phyloP scores from a whole-genome alignment of 2,888 invertebrate species.

The Drosophila imparisetae region DNA sequence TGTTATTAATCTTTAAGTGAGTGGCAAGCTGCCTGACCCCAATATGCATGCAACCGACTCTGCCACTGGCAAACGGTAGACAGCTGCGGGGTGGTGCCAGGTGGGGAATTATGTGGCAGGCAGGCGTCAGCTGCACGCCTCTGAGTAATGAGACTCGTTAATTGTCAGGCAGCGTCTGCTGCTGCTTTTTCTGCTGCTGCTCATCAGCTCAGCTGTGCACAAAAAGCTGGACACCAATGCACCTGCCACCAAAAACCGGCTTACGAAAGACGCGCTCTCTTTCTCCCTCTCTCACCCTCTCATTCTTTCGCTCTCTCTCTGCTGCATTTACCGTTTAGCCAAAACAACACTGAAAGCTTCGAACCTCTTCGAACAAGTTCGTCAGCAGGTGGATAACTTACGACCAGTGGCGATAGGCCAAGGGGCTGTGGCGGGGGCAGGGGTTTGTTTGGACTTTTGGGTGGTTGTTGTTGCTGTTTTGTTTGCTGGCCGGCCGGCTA shows the following conservation, averaged over 20 bases:
- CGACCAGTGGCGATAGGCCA: background rate
- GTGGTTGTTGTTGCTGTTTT: slow-evolving; percentile 54
- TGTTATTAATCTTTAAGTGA: slow-evolving; percentile 60
- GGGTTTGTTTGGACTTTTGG: slow-evolving; percentile 17
- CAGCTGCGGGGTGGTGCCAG: background rate
- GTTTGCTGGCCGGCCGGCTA: slow-evolving; percentile 68
- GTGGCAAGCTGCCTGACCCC: slow-evolving; percentile 55
- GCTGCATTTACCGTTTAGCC: slow-evolving; percentile 52
- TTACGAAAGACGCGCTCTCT: slow-evolving; percentile 20
- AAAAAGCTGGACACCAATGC: slow-evolving; percentile 44
- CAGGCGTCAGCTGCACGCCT: slow-evolving; percentile 56
- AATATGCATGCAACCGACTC: slow-evolving; percentile 33
- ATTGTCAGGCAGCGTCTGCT: slow-evolving; percentile 41
- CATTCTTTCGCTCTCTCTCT: slow-evolving; percentile 5
- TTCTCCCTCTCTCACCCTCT: background rate
- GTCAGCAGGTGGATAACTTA: slow-evolving; percentile 51
- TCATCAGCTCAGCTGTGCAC: slow-evolving; percentile 38
- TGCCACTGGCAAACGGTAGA: background rate
- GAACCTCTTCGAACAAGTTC: slow-evolving; percentile 72
- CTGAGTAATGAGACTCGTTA: slow-evolving; percentile 66
- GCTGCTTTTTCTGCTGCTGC: slow-evolving; percentile 13
- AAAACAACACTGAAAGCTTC: slow-evolving; percentile 61
- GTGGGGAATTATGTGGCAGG: background rate
- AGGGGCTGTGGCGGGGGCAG: slow-evolving; percentile 14
- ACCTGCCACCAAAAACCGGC: slow-evolving; percentile 61